A percentile compares a stretch with the other conserved stretches of the same genome.
phyloP scores from a whole-genome alignment of 2,888 invertebrate genomes.

The Andrena minutula region DNA sequence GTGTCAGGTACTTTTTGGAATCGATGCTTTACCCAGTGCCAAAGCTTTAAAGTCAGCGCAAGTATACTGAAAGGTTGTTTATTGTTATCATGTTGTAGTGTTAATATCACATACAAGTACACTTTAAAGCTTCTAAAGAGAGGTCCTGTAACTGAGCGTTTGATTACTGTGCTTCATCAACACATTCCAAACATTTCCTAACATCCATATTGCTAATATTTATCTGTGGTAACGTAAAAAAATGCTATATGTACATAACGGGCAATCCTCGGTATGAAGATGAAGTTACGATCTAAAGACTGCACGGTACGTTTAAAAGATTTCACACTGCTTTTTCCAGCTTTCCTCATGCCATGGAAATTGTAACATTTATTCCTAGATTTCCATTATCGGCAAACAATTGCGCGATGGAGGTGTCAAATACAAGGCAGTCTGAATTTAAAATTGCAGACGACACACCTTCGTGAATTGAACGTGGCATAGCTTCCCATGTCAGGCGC shows the following conservation, averaged over 20 bases:
- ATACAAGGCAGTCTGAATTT: constrained; percentile 99
- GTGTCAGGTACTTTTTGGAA: constrained; percentile 72
- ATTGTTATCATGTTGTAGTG: constrained; percentile 55
- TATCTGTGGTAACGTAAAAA: constrained; percentile 71
- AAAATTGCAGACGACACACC: constrained; percentile 99
- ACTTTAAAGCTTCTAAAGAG: constrained; percentile 71
- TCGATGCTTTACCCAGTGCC: constrained; percentile 54
- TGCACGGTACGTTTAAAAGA: constrained; percentile 61
- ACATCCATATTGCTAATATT: constrained; percentile 71
- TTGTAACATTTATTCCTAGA: constrained; percentile 99
- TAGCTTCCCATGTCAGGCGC: constrained; percentile 99
- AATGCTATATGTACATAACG: constrained; percentile 61
- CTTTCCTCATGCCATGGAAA: constrained; percentile 92
- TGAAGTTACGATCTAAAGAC: constrained; percentile 51
- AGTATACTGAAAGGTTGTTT: constrained; percentile 63
- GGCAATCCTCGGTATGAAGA: constrained; percentile 53
- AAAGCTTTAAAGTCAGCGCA: constrained; percentile 65
- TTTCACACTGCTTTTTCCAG: constrained; percentile 71
- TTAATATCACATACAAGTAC: constrained; percentile 71
- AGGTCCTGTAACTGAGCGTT: constrained; percentile 61
- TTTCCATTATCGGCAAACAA: constrained; percentile 99
- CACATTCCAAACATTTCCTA: constrained; percentile 65
- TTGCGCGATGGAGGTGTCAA: constrained; percentile 99
- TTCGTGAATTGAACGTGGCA: constrained; percentile 99
- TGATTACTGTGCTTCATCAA: constrained; percentile 57